Base-by-base conservation (phyloP, 2,888 invertebrate genomes). In the Salpingus planirostris region DNA sequence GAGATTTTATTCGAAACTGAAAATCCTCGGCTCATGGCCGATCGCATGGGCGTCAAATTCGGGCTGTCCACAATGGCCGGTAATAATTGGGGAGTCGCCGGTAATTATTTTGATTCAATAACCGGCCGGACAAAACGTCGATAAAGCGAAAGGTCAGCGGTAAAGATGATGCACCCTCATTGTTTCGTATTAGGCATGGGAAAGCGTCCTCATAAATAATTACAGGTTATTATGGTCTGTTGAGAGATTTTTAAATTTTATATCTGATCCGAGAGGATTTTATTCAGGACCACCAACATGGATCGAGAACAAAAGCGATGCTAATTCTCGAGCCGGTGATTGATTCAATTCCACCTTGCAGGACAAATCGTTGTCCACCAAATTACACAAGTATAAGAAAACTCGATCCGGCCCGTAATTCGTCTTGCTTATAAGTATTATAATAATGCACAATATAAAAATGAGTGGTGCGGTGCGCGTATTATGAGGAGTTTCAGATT, bases 181-280 rank as follows among this genome's bases (percentile, higher is more conserved):
- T 59, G 59, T 59, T 50, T 56, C 51, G 49, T 57, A 54, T 56
- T 59, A 59, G 54, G 56, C 55, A 57, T 58, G 59, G 54, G 59
- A 57, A 59, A 53, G 49, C 52, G 50, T 55, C 49, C 47, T 49
- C 45, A 43, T 46, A 47, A 50, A 54, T 58, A 57, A 58, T 58
- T 55, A 58, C 52, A 50, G 56, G 56, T 49, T 55, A 55, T 56
- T 54, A 56, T 51, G 46, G 50, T 35, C 51, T 49, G 49, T 48
- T 42, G 47, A n/a, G n/a, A 51, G 45, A 51, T 51, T 55, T 51
- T 52, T 47, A 50, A 49, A 50, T 40, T 48, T 50, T 45, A 48
- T 52, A 59, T 58, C 59, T 52, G 57, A 59, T 59, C 55, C 49
- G 46, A 57, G n/a, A n/a, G n/a, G 53, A 54, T 57, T 59, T 56